phyloP scores from a whole-genome alignment of 2,797 vertebrate genomes.

The Dermochelys coriacea region DNA sequence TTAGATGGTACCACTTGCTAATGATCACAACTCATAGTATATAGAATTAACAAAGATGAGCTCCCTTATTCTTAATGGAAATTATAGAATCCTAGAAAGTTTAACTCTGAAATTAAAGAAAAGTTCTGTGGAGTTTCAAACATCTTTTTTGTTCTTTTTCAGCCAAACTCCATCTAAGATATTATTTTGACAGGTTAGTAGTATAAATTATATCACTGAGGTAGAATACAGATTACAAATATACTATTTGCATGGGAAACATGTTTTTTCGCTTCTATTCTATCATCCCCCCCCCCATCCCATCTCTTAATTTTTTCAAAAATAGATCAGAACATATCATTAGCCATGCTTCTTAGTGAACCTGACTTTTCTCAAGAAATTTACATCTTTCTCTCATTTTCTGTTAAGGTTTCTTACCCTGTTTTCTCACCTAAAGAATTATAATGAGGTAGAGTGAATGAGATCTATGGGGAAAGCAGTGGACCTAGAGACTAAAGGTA shows the following conservation, averaged over 20 bases:
- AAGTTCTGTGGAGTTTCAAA: constrained; percentile 36
- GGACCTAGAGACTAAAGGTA: constrained; percentile 97
- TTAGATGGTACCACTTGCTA: background rate
- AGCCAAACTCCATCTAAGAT: constrained; percentile 18
- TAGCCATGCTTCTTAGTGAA: constrained; percentile 83
- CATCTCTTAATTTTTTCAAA: constrained; percentile 75
- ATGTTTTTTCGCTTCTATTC: constrained; percentile 74
- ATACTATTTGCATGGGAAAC: constrained; percentile 76
- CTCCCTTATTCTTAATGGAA: background rate
- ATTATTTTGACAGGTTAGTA: constrained; percentile 61
- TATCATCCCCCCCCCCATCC: constrained; percentile 61
- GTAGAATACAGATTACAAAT: constrained; percentile 65
- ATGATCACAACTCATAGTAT: constrained; percentile 12
- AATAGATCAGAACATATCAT: constrained; percentile 92
- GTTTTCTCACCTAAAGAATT: constrained; percentile 97
- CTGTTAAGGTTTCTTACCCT: constrained; percentile 85
- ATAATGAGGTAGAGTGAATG: constrained; percentile 96
- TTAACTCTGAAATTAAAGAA: constrained; percentile 25
- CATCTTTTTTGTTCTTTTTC: constrained; percentile 52
- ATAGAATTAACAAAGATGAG: background rate
- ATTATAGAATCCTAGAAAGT: background rate
- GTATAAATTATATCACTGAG: constrained; percentile 44
- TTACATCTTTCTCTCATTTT: constrained; percentile 98
- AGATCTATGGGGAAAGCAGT: constrained; percentile 94
- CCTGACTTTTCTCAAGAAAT: constrained; percentile 91